Base-by-base conservation (phyloP, 1,140 invertebrate species). In the Lordiphosa clarofinis region DNA sequence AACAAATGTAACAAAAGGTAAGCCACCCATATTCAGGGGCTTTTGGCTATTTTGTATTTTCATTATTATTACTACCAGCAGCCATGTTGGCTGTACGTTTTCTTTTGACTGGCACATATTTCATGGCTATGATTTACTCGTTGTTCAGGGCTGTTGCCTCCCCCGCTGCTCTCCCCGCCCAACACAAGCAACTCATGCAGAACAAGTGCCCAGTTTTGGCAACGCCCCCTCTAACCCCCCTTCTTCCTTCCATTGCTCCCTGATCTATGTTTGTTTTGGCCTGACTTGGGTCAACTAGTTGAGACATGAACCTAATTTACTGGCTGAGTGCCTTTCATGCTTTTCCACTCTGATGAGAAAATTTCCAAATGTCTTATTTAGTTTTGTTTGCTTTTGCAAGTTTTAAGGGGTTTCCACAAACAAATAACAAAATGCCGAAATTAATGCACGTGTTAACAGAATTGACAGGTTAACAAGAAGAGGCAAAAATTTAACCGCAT, bases 221-320 rank as follows among this genome's bases (percentile, higher is more conserved):
- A 52, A 53, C 54, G 60, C 56, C 67, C 33, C 15, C 24, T 12
- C n/a, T n/a, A n/a, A n/a, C n/a, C n/a, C n/a, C n/a, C n/a, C n/a
- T n/a, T n/a, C n/a, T n/a, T n/a, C n/a, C n/a, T 35, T 10, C 8
- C 37, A 42, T 15, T 61, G 21, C 42, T 47, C 28, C 31, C 48
- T 69, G 42, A 50, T 61, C 67, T 64, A 61, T 84, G 72, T 82
- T 84, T 82, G 70, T 69, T 84, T 82, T 72, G 67, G 67, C 61
- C 72, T 70, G 54, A 72, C 54, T 82, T 65, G 69, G 78, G 78
- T 82, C 78, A 82, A 76, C 74, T 69, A 76, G 78, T 84, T 84
- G 64, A 78, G 78, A 82, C 78, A 84, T 84, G 78, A 82, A 82
- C 78, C 78, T 82, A 84, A 82, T 82, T 82, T 82, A 73, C 78